These are phyloP conservation scores for Acropora tenuis DNA, from an alignment of 64 coral and sea anemone genomes.

Conservation along the genomic window DNA sequence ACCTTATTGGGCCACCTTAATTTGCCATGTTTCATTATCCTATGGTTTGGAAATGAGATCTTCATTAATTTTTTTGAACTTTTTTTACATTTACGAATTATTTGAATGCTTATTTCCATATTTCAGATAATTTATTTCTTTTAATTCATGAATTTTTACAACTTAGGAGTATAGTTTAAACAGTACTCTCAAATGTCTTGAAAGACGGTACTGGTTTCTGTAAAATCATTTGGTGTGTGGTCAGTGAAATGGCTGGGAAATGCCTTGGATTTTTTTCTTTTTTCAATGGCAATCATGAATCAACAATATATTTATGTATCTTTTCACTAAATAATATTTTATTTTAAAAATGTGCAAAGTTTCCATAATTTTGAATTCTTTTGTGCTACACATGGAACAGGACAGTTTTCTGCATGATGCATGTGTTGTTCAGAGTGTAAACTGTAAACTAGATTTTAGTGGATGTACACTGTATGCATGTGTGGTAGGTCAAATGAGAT, in stretches of 20 bases:
- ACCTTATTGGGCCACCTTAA: too few relatives aligned
- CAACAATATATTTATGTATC: background rate
- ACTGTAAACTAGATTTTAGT: background rate
- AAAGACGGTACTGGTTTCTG: background rate
- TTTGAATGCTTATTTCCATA: background rate
- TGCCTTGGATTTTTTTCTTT: background rate
- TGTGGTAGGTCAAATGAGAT: slow-evolving; percentile 4
- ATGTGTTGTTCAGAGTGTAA: slow-evolving; percentile 1
- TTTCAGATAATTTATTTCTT: background rate
- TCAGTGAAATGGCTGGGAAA: background rate
- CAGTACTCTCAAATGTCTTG: background rate
- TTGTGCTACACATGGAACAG: slow-evolving; percentile 4
- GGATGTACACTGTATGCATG: background rate
- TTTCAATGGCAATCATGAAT: background rate
- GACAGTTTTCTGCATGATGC: background rate
- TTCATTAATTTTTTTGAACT: too few relatives aligned
- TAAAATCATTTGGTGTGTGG: too few relatives aligned
- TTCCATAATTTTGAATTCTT: slow-evolving; percentile 3
- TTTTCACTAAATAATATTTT: slow-evolving; percentile 2
- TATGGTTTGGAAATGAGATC: too few relatives aligned
- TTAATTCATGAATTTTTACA: slow-evolving; percentile 9
- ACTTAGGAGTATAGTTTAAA: background rate
- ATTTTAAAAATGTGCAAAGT: background rate
- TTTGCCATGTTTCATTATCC: too few relatives aligned
- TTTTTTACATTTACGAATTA: background rate